phyloP scores from a whole-genome alignment of 2,113 vertebrate genomes.

The Salvelinus namaycush region DNA sequence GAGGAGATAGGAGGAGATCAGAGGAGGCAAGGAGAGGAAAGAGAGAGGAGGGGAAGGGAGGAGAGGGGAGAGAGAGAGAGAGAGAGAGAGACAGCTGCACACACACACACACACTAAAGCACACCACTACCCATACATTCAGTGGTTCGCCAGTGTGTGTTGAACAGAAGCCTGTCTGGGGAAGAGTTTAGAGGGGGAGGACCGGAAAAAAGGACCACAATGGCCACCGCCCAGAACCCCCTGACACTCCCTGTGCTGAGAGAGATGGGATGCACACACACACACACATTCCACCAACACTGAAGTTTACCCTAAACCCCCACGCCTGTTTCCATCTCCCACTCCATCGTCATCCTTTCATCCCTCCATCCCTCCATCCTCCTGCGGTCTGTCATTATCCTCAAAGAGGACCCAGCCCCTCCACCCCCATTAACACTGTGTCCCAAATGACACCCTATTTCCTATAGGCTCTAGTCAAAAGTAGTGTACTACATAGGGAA shows the following conservation, averaged over 20 bases:
- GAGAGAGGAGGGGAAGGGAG: too few species aligned
- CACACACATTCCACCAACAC: conserved; percentile 2
- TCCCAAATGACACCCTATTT: too few species aligned
- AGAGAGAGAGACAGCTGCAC: too few species aligned
- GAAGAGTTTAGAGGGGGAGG: conserved; percentile 50
- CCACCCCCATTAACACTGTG: too few species aligned
- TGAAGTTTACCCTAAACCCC: conserved; percentile 28
- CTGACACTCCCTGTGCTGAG: conserved; percentile 20
- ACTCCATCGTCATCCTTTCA: conserved; percentile 53
- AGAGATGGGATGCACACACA: neutral
- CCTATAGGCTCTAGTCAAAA: too few species aligned
- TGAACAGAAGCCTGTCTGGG: conserved; percentile 56
- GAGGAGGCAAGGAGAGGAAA: too few species aligned
- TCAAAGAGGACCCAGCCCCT: conserved; percentile 31
- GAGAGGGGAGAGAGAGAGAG: too few species aligned
- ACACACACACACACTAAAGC: too few species aligned
- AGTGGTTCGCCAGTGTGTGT: conserved; percentile 48
- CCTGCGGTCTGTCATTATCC: conserved; percentile 63
- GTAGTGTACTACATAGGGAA: too few species aligned
- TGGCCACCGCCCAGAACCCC: conserved; percentile 64
- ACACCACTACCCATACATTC: too few species aligned
- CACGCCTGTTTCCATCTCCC: conserved; percentile 9
- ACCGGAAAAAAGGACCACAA: conserved; percentile 54
- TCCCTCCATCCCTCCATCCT: conserved; percentile 39
- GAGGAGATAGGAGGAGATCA: too few species aligned